These are phyloP conservation scores for Sceloporus undulatus DNA, from an alignment of 2,113 vertebrate species.

Conservation along the genomic window DNA sequence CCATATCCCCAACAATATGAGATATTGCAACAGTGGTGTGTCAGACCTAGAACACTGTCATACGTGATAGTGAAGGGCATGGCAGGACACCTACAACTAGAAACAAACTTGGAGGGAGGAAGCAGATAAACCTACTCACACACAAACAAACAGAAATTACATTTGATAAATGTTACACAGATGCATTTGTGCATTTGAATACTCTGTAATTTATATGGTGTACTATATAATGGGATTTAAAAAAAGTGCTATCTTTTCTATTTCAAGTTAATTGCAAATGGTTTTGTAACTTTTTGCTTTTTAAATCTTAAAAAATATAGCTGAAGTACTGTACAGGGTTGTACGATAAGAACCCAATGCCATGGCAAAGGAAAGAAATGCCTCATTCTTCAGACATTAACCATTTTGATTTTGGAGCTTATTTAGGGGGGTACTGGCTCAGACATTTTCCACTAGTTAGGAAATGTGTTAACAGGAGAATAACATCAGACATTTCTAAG, in stretches of 20 bases:
- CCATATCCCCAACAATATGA: slow-evolving; percentile 96
- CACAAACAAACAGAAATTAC: slow-evolving; percentile 69
- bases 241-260: slow-evolving; percentile 98
- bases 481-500: slow-evolving; percentile 47
- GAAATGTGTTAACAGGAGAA: slow-evolving; percentile 66
- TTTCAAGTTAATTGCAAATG: slow-evolving; percentile 91
- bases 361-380: slow-evolving; percentile 78
- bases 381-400: slow-evolving; percentile 79
- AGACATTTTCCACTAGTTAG: slow-evolving; percentile 56
- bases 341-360: slow-evolving; percentile 89
- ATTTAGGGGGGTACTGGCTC: slow-evolving; percentile 68
- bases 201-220: slow-evolving; percentile 98
- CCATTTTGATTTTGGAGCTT: slow-evolving; percentile 78
- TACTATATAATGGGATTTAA: slow-evolving; percentile 95
- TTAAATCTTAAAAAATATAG: slow-evolving; percentile 88
- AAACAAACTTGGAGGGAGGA: slow-evolving; percentile 45
- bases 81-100: slow-evolving; percentile 47
- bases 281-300: slow-evolving; percentile 98
- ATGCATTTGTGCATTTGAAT: slow-evolving; percentile 88
- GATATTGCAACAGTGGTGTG: slow-evolving; percentile 96
- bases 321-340: slow-evolving; percentile 94
- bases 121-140: slow-evolving; percentile 49
- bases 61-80: slow-evolving; percentile 86
- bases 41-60: slow-evolving; percentile 97
- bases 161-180: slow-evolving; percentile 88